Conservation (phyloP, 2,888 invertebrate genomes). For the Coleophora flavipennella region DNA sequence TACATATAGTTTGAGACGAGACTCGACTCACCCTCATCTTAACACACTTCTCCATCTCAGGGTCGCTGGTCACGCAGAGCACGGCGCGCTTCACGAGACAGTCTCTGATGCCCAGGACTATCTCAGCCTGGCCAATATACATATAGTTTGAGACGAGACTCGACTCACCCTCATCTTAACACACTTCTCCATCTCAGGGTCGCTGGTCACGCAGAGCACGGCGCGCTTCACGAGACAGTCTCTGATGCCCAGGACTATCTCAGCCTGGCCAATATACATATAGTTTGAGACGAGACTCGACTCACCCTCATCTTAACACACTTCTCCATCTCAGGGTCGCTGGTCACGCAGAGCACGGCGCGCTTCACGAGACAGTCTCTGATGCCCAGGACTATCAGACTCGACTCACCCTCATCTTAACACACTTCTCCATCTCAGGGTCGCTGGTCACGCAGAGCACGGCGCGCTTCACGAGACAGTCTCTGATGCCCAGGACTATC, state of each 20-base stretch:
- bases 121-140: constrained; percentile 76
- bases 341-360: constrained; percentile 93
- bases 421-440: constrained; percentile 90
- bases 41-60: constrained; percentile 91
- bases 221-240: constrained; percentile 90
- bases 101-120: constrained; percentile 81
- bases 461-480: constrained; percentile 89
- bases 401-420: constrained; percentile 89
- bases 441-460: constrained; percentile 93
- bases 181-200: constrained; percentile 92
- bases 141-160: no score
- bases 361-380: constrained; percentile 86
- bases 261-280: constrained; percentile 75
- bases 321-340: constrained; percentile 90
- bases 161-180: constrained; percentile 88
- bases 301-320: constrained; percentile 91
- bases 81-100: constrained; percentile 91
- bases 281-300: no score
- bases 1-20: no score
- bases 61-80: constrained; percentile 91
- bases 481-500: constrained; percentile 80
- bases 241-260: constrained; percentile 81
- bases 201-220: constrained; percentile 92
- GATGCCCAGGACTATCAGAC: constrained; percentile 80
- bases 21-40: constrained; percentile 90